phyloP scores from a whole-genome alignment of 1,140 invertebrate species.

The Drosophila kohkoa region DNA sequence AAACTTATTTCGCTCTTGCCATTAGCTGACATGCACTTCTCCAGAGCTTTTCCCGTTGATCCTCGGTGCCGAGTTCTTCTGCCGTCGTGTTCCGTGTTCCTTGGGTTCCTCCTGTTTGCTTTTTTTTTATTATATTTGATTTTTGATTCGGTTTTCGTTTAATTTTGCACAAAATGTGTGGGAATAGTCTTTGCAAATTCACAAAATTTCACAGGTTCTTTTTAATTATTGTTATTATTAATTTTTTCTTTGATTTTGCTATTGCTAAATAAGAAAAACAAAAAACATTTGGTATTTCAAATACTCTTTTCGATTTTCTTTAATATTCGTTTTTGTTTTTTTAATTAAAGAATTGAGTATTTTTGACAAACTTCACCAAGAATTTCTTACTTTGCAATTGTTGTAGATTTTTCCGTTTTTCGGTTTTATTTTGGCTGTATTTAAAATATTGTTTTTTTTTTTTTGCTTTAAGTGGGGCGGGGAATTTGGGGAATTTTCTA shows the following conservation, averaged over 20 bases:
- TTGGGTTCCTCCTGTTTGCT: neutral
- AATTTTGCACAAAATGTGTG: neutral
- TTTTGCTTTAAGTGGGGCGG: conserved; percentile 38
- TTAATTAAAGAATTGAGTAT: conserved; percentile 4
- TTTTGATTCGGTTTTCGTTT: neutral
- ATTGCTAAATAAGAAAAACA: neutral
- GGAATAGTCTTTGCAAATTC: neutral
- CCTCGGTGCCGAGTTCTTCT: neutral
- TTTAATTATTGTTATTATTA: conserved; percentile 4
- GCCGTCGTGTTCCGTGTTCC: conserved; percentile 1
- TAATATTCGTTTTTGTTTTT: neutral
- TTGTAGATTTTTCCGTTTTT: conserved; percentile 9
- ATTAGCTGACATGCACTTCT: neutral
- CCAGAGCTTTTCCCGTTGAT: neutral
- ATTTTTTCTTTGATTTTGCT: conserved; percentile 1
- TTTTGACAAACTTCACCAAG: conserved; percentile 1
- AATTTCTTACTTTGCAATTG: conserved; percentile 11
- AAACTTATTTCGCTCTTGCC: neutral
- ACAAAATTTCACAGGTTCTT: conserved; percentile 4
- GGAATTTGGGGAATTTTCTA: conserved; percentile 63
- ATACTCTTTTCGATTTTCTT: conserved; percentile 7
- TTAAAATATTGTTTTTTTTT: conserved; percentile 42
- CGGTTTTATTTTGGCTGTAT: conserved; percentile 12
- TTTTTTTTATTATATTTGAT: conserved; percentile 6
- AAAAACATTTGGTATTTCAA: neutral